phyloP scores from a whole-genome alignment of 1,140 invertebrate species.

The Archegozetes longisetosus region DNA sequence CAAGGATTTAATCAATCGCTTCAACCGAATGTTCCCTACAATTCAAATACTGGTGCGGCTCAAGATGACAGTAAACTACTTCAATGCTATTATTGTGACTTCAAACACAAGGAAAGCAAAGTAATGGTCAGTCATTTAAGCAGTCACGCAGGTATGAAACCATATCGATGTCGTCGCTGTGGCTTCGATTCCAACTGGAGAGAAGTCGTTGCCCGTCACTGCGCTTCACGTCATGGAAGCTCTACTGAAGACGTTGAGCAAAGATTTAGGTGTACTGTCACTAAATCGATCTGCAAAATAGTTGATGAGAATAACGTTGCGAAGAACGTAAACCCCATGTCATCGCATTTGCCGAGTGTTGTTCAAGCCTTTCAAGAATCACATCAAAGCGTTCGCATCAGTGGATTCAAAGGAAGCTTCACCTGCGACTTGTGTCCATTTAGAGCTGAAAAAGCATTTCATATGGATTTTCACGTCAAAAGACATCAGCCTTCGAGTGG shows the following conservation, averaged over 20 bases:
- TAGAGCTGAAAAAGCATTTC: conserved; percentile 40
- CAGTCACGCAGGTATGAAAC: conserved; percentile 19
- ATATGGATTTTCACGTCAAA: conserved; percentile 48
- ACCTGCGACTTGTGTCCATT: conserved; percentile 58
- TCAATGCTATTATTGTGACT: conserved; percentile 22
- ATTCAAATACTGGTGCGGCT: conserved; percentile 21
- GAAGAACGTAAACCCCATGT: neutral
- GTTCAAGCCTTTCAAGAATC: neutral
- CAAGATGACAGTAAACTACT: conserved; percentile 22
- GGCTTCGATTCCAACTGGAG: conserved; percentile 59
- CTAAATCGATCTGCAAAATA: neutral
- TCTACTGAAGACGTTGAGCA: conserved; percentile 17
- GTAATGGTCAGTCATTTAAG: conserved; percentile 40
- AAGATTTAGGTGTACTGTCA: conserved; percentile 18
- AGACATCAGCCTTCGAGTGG: conserved; percentile 51
- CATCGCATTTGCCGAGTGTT: neutral
- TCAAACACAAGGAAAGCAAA: conserved; percentile 43
- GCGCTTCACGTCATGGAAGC: conserved; percentile 14
- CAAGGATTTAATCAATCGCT: conserved; percentile 15
- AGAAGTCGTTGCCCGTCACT: conserved; percentile 44
- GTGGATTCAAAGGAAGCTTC: conserved; percentile 19
- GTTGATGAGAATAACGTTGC: neutral
- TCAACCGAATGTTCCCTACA: conserved; percentile 19
- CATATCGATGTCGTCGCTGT: conserved; percentile 54
- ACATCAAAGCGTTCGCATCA: neutral